Evolutionary conservation across 2,888 invertebrate genomes (phyloP).

Genomic region (Allolobophora icterica): DNA sequence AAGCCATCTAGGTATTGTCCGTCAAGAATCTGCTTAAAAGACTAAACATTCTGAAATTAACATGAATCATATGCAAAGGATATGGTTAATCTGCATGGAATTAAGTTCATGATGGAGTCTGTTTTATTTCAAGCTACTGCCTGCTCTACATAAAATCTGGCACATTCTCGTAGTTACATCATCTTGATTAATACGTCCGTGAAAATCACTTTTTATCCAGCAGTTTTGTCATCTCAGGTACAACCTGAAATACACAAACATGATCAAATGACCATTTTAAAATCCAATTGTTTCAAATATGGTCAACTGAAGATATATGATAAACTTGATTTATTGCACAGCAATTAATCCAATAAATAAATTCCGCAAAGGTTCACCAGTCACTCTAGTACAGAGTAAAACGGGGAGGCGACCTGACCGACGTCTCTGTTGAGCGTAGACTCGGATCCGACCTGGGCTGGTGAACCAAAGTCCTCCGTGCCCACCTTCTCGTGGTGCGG

Average conservation of each 20-base stretch:
- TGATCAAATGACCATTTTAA: neutral
- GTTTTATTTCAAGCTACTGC: neutral
- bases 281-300: neutral
- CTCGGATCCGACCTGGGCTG: too few relatives aligned
- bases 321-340: neutral
- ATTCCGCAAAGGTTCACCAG: too few relatives aligned
- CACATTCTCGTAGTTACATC: neutral
- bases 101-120: neutral
- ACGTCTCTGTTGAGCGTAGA: too few relatives aligned
- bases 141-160: neutral
- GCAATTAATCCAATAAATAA: neutral
- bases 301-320: neutral
- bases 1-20: conserved; percentile 1
- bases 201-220: conserved; percentile 30
- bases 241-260: conserved; percentile 42
- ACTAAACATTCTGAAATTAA: conserved; percentile 8
- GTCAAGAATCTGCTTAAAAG: neutral
- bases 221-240: conserved; percentile 46
- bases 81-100: conserved; percentile 8
- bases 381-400: too few relatives aligned
- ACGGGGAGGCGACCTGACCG: too few relatives aligned
- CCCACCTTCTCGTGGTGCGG: too few relatives aligned
- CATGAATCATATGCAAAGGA: neutral
- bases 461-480: too few relatives aligned
- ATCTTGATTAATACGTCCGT: neutral